Conservation (phyloP, 2,888 invertebrate genomes). For the Apeira syringaria region DNA sequence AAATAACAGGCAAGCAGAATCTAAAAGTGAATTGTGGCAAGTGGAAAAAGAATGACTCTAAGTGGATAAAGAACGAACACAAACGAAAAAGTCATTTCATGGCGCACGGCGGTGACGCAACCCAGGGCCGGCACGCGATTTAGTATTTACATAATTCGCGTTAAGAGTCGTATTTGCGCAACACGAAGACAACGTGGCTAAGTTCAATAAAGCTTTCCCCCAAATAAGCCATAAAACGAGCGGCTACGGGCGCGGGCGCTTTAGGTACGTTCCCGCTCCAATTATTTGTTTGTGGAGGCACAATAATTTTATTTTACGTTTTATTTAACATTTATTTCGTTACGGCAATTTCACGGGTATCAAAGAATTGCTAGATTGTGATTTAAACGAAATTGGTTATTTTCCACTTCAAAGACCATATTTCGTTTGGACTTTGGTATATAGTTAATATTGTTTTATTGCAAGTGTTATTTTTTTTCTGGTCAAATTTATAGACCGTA, state of each 20-base stretch:
- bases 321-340: conserved; percentile 84
- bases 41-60: conserved; percentile 80
- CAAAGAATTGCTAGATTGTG: conserved; percentile 82
- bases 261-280: conserved; percentile 72
- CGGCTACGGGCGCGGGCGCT: conserved; percentile 74
- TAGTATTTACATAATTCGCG: conserved; percentile 42
- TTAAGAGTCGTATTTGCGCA: conserved; percentile 60
- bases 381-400: conserved; percentile 82
- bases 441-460: conserved; percentile 76
- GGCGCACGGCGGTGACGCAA: conserved; percentile 73
- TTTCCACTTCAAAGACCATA: conserved; percentile 76
- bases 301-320: conserved; percentile 83
- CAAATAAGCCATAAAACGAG: conserved; percentile 83
- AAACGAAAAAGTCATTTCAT: conserved; percentile 83
- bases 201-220: conserved; percentile 83
- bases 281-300: conserved; percentile 83
- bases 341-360: conserved; percentile 83
- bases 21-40: conserved; percentile 82
- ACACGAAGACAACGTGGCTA: conserved; percentile 67
- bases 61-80: conserved; percentile 82
- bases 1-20: conserved; percentile 64
- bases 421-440: conserved; percentile 44
- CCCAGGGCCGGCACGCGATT: conserved; percentile 39
- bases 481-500: conserved; percentile 53
- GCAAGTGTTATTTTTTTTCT: conserved; percentile 67